A percentile compares a stretch with the other conserved stretches of the same genome.
These are phyloP conservation scores for Malurus splendens DNA, from an alignment of 2,797 vertebrate species.

Conservation along the genomic window DNA sequence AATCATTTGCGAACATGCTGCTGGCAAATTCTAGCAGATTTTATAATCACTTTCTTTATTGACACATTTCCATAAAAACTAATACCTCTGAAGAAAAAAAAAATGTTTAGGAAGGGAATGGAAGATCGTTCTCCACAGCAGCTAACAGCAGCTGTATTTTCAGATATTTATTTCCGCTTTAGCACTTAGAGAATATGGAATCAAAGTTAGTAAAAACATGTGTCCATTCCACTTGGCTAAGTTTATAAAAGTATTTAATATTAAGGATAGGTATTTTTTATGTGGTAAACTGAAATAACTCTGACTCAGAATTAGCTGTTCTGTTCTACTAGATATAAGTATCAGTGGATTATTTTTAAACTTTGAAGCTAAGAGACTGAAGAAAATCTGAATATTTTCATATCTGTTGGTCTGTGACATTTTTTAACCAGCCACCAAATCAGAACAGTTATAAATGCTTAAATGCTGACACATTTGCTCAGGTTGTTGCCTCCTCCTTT, in stretches of 20 bases:
- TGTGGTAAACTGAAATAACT: neutral
- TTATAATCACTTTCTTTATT: neutral
- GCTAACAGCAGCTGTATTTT: neutral
- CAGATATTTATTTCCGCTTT: neutral
- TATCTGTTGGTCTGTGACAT: neutral
- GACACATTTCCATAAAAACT: slow-evolving; percentile 18
- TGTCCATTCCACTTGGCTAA: neutral
- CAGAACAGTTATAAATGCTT: neutral
- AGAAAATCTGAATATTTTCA: neutral
- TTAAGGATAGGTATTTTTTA: neutral
- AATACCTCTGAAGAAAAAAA: slow-evolving; percentile 3
- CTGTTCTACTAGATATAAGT: neutral
- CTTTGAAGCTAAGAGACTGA: neutral
- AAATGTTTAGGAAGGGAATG: neutral
- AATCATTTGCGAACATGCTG: slow-evolving; percentile 16
- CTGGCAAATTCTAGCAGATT: slow-evolving; percentile 15
- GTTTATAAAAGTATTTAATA: neutral
- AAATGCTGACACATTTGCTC: neutral
- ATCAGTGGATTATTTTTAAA: neutral
- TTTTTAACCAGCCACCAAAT: neutral
- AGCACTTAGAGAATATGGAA: neutral
- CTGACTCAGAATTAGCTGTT: neutral
- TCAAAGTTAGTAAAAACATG: neutral
- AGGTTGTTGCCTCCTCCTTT: neutral
- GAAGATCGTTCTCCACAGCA: neutral